Conservation (phyloP, 30 jellyfish, hydroid and myxozoan species). For the Rhopilema esculentum region DNA sequence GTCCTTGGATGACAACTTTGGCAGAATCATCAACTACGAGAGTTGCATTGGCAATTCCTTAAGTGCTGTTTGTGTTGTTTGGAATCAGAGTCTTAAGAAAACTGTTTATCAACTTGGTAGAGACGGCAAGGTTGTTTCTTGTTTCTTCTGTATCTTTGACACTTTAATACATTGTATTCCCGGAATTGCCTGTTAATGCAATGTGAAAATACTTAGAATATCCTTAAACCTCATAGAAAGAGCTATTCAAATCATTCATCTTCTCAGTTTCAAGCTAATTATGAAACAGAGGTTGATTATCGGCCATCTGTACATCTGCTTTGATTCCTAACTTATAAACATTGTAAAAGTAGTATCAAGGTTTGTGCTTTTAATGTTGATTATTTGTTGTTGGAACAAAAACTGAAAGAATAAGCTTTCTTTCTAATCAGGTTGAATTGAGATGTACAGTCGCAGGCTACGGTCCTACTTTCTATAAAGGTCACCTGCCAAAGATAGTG, state of each 20-base stretch:
- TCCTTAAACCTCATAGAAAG: too few relatives aligned
- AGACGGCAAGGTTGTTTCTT: conserved; percentile 7
- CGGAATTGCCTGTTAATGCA: too few relatives aligned
- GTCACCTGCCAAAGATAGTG: conserved; percentile 18
- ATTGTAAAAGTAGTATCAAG: too few relatives aligned
- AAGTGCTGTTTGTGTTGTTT: conserved; percentile 37
- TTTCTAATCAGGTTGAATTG: conserved; percentile 1
- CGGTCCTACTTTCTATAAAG: conserved; percentile 23
- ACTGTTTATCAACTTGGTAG: conserved; percentile 40
- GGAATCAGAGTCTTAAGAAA: conserved; percentile 19
- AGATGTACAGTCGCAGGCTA: conserved; percentile 34
- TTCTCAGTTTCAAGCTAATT: background rate
- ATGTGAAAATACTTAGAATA: too few relatives aligned
- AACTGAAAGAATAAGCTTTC: background rate
- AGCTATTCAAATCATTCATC: too few relatives aligned
- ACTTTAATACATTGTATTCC: too few relatives aligned
- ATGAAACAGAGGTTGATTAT: too few relatives aligned
- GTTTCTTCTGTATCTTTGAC: background rate
- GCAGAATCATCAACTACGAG: conserved; percentile 29
- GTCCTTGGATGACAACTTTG: conserved; percentile 19
- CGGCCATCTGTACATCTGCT: too few relatives aligned
- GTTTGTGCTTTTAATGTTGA: too few relatives aligned
- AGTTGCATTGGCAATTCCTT: conserved; percentile 10
- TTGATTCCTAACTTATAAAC: too few relatives aligned
- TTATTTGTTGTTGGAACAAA: too few relatives aligned